phyloP scores from a whole-genome alignment of 2,113 vertebrate species.

The Ailuropoda melanoleuca region DNA sequence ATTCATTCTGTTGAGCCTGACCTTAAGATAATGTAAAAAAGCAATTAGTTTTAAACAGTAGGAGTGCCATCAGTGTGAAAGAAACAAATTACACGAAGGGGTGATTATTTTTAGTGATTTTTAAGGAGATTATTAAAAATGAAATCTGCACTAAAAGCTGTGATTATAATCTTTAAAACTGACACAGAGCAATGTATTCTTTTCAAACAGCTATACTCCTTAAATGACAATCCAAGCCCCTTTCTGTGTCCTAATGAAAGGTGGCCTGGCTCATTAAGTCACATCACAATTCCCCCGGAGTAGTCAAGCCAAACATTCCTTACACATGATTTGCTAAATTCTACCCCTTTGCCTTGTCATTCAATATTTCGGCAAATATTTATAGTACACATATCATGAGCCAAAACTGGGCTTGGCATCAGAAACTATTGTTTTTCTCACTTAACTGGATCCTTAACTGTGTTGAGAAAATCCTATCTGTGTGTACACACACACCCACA shows the following conservation, averaged over 20 bases:
- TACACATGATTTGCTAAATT: not conserved
- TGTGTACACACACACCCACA: not conserved
- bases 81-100: slow-evolving; percentile 65
- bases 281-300: not conserved
- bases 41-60: too few species aligned
- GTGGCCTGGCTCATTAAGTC: slow-evolving; percentile 36
- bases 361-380: slow-evolving; percentile 36
- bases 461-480: not conserved
- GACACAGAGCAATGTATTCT: slow-evolving; percentile 23
- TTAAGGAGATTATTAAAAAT: slow-evolving; percentile 76
- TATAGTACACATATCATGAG: not conserved
- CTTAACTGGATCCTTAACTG: not conserved
- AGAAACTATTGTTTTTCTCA: not conserved
- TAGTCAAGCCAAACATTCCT: slow-evolving; percentile 7
- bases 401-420: not conserved
- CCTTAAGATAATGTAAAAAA: too few species aligned
- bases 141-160: slow-evolving; percentile 64
- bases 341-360: not conserved
- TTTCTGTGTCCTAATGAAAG: slow-evolving; percentile 26
- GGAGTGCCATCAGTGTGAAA: too few species aligned
- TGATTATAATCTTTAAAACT: slow-evolving; percentile 57
- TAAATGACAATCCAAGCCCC: not conserved
- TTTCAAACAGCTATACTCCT: not conserved
- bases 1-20: too few species aligned
- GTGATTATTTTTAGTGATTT: slow-evolving; percentile 71